Evolutionary conservation across 2,888 invertebrate species (phyloP).

Genomic region (Dasypogon diadema): DNA sequence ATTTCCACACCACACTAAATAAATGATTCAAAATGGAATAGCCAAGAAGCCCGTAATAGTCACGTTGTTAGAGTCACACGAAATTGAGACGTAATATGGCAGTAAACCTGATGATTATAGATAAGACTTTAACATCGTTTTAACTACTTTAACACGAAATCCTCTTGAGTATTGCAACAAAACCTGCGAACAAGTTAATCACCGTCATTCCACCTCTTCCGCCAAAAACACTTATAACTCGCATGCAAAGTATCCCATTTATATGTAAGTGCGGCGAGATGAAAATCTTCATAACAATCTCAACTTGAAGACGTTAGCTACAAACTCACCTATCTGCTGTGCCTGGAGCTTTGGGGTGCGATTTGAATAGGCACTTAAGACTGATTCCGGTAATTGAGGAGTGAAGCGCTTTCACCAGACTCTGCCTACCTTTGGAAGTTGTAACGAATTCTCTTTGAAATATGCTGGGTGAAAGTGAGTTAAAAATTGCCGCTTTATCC

Average conservation of each 20-base stretch:
- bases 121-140: constrained; percentile 40
- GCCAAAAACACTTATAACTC: constrained; percentile 37
- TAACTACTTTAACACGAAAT: constrained; percentile 27
- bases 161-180: constrained; percentile 19
- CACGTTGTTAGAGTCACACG: neutral
- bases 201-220: neutral
- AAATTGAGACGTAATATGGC: neutral
- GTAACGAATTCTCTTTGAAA: constrained; percentile 50
- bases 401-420: constrained; percentile 29
- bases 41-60: constrained; percentile 10
- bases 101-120: constrained; percentile 39
- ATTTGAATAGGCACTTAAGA: constrained; percentile 33
- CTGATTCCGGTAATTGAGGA: constrained; percentile 38
- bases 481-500: constrained; percentile 49
- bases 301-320: constrained; percentile 41
- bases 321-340: constrained; percentile 40
- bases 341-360: constrained; percentile 18
- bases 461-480: constrained; percentile 47
- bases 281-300: constrained; percentile 21
- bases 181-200: neutral
- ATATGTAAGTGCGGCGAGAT: constrained; percentile 41
- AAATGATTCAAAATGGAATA: constrained; percentile 7
- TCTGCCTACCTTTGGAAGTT: constrained; percentile 35
- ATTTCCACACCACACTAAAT: neutral
- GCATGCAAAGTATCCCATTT: constrained; percentile 44